Base-by-base conservation (phyloP, 1,140 invertebrate species). In the Eufriesea mexicana region DNA sequence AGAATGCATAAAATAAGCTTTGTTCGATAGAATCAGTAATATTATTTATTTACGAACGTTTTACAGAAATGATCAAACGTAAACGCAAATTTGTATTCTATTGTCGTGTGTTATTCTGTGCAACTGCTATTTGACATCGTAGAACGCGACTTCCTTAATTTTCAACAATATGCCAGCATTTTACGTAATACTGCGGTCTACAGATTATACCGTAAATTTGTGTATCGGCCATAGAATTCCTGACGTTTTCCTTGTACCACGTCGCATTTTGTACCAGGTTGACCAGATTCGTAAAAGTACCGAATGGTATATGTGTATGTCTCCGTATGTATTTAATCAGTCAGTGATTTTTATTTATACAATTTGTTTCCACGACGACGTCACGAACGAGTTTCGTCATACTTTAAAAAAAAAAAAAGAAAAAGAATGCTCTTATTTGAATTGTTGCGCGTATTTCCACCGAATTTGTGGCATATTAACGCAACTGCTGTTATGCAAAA, bases 81-180 rank as follows among this genome's bases (percentile, higher is more conserved):
- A 23, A 47, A 35, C 18, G 16, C 14, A 8, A 5, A 5, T 25
- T 14, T 66, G 14, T 2, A 10, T 5, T 2, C 12, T 12, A 12
- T 47, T 9, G 57, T 62, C 42, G 28, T 23, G 9, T 47, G 57
- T 57, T 42, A 0, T 54, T 68, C 23, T 25, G n/a, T 1, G 20
- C 49, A 42, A 9, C 16, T 66, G 8, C 5, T 51, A 76, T 67
- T 62, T 59, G 42, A 76, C 72, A 76, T 76, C 62, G 51, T 25
- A 14, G 47, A 45, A 62, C 28, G 71, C 23, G 47, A 28, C 42
- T 82, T 82, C 79, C 73, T 82, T 82, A 68, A 82, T 82, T 76
- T 82, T 67, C 79, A 82, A 82, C 67, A 42, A 76, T 82, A 67
- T 55, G 14, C 51, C 42, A 16, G 18, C 23, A 45, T n/a, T 76